Evolutionary conservation across 2,797 vertebrate genomes (phyloP), one percentile per base, ranked within the genome.

Genomic region (Chiloscyllium punctatum): DNA sequence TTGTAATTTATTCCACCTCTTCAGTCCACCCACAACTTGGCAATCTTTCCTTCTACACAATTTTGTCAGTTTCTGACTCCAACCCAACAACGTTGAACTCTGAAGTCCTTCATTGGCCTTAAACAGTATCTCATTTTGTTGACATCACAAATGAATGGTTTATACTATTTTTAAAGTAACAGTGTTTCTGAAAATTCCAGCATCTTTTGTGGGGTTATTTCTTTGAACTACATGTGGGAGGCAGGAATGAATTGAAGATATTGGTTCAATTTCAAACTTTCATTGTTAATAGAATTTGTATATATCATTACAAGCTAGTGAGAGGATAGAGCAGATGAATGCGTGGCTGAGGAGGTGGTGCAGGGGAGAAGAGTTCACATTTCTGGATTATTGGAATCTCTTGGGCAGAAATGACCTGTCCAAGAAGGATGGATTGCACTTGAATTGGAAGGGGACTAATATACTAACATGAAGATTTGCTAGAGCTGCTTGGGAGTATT

Each of bases 191-290:
- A 84, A 90, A 90, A 62, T 90, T 33, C 53, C 15, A n/a, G 5
- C 16, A 62, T 90, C 57, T 13, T 62, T 57, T 90, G 87, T 62
- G 53, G 27, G 87, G 27, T 90, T 53, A 51, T 33, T 90, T 30
- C 53, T 53, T 90, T 53, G 53, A 90, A 90, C 27, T 62, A 30
- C 0, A 15, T 33, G 53, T 90, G 82, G 82, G 82, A 84, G 37
- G 42, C 82, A 25, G 82, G 79, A 84, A 84, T 84, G 87, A 90
- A 90, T 62, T 90, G 87, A 90, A 62, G 51, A 90, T 15, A 30
- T 4, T 15, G 33, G 51, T 62, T 30, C 25, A 25, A 87, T 3
- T 53, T 53, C 84, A 37, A 82, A 82, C 37, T 82, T 82, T 15
- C n/a, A 33, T 82, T 82, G 15, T 82, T 37, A 82, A 42, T 82